Base-by-base conservation (phyloP, 2,113 vertebrate species). In the Pseudopodoces humilis region DNA sequence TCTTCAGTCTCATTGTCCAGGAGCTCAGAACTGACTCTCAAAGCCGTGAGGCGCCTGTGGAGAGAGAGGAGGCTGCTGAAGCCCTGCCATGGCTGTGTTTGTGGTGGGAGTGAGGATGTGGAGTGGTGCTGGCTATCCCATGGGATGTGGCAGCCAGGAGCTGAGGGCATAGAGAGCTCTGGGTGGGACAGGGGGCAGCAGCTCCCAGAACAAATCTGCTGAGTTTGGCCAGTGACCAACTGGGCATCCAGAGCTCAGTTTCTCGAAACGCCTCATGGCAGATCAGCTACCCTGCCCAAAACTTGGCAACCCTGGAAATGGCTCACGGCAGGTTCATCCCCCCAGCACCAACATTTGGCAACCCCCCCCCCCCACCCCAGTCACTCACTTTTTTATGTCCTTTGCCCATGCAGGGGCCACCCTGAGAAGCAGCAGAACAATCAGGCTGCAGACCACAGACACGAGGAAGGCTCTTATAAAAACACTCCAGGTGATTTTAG, bases 241-340 rank as follows among this genome's bases (percentile, higher is more conserved):
- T 24, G 52, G 19, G 37, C 37, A 59, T 35, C 15, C 49, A 24
- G 63, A 63, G 56, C 31, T 71, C 67, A 1, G 0, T 24, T 13
- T 13, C 37, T 16, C 3, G 1, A 72, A 37, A 53, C 0, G 1
- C 10, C 37, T 25, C 20, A 7, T 15, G 25, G 21, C 24, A 13
- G 24, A 7, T 4, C 30, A 55, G 27, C 37, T 8, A 4, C 15
- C 6, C 55, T 9, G 15, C 1, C 55, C 44, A 35, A 43, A 8
- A 30, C 30, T 9, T 44, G 60, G 24, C 24, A 43, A 6, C 5
- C 30, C 16, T 7, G 4, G 62, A 24, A 80, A 37, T 9, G 15
- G 3, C 7, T 30, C 28, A 41, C 10, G 69, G 21, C 18, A 21
- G 35, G 5, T 33, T 10, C 30, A 41, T 13, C 35, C 25, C 6